phyloP scores from a whole-genome alignment of 1,140 invertebrate species.

The Drosophila quadrilineata region DNA sequence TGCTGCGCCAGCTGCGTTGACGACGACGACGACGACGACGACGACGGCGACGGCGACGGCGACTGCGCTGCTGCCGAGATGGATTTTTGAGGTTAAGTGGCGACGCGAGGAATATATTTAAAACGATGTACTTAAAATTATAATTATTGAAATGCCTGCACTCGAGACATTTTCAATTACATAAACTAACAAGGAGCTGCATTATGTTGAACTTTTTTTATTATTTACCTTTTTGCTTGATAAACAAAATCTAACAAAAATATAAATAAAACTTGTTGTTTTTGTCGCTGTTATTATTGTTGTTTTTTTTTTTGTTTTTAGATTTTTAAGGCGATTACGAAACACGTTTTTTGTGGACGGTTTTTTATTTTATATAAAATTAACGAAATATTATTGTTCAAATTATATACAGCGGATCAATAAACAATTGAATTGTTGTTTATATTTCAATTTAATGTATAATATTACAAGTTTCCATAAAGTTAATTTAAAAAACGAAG shows the following conservation, averaged over 20 bases:
- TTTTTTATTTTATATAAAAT: constrained; percentile 41
- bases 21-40: too few relatives aligned
- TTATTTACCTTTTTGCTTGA: constrained; percentile 11
- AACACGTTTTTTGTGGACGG: constrained; percentile 48
- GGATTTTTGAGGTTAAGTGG: constrained; percentile 59
- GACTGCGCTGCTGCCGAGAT: constrained; percentile 17
- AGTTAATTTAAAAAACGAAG: constrained; percentile 29
- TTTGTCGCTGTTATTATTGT: background rate
- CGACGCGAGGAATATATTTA: constrained; percentile 4
- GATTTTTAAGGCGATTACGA: constrained; percentile 66
- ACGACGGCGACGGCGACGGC: too few relatives aligned
- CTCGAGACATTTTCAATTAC: too few relatives aligned
- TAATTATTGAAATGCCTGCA: constrained; percentile 9
- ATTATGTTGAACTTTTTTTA: background rate
- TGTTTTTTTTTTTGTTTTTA: constrained; percentile 9
- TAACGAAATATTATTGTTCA: too few relatives aligned
- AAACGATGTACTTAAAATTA: constrained; percentile 6
- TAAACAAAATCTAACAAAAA: constrained; percentile 11
- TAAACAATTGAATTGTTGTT: constrained; percentile 4
- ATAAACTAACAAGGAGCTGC: constrained; percentile 31
- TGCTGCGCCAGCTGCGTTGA: constrained; percentile 18
- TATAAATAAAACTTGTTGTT: constrained; percentile 40
- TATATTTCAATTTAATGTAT: constrained; percentile 4
- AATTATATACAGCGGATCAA: too few relatives aligned
- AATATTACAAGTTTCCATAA: constrained; percentile 10